Evolutionary conservation across 2,888 invertebrate species (phyloP).

Genomic region (Lordiphosa andalusiaca): DNA sequence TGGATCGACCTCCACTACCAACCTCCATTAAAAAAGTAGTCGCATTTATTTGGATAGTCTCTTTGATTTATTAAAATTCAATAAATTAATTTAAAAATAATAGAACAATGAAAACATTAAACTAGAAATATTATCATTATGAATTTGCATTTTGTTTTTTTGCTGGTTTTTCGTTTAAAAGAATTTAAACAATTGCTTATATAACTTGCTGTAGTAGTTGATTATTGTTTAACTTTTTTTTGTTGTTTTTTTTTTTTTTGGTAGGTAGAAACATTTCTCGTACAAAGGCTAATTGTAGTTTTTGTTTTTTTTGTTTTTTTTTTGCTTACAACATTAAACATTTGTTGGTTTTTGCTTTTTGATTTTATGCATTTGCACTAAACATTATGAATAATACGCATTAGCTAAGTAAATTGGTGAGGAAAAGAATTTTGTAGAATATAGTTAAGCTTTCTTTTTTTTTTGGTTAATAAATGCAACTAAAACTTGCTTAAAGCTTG

Average conservation of each 20-base stretch:
- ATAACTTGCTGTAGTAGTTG: conserved; percentile 37
- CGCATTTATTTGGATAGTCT: conserved; percentile 18
- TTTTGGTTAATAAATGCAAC: conserved; percentile 30
- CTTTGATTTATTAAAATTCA: conserved; percentile 64
- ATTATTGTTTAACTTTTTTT: conserved; percentile 23
- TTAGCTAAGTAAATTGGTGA: conserved; percentile 65
- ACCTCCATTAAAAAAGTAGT: not conserved
- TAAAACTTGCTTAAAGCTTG: no score
- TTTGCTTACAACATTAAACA: conserved; percentile 64
- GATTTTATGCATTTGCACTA: conserved; percentile 46
- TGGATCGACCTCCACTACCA: no score
- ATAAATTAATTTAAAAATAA: conserved; percentile 69
- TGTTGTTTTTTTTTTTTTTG: conserved; percentile 27
- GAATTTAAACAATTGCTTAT: conserved; percentile 69
- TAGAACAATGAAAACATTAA: conserved; percentile 71
- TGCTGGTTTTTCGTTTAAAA: conserved; percentile 52
- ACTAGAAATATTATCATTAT: conserved; percentile 64
- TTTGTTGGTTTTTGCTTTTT: conserved; percentile 37
- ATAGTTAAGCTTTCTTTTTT: conserved; percentile 10
- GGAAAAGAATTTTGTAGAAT: conserved; percentile 4
- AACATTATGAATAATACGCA: conserved; percentile 42
- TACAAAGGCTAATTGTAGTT: conserved; percentile 53
- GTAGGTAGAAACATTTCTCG: conserved; percentile 53
- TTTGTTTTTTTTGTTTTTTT: conserved; percentile 26
- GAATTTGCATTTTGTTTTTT: conserved; percentile 34